Conservation (phyloP, 2,113 vertebrate genomes). For the Emydocephalus ijimae region DNA sequence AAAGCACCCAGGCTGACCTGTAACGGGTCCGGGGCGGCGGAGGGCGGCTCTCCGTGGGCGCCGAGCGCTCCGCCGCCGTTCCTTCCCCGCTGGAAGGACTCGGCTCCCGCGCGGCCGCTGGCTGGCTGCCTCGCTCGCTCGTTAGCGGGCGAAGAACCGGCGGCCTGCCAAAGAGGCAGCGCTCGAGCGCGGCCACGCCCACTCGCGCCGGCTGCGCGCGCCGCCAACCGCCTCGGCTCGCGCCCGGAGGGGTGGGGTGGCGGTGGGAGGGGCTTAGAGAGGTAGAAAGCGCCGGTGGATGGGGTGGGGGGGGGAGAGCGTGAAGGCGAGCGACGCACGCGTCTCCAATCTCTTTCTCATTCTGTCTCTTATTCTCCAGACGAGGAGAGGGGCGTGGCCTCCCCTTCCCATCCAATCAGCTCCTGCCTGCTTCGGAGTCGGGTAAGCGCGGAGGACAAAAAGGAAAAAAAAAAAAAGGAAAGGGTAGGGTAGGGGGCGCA, state of each 20-base stretch:
- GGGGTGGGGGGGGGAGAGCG: not conserved
- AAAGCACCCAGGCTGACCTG: not conserved
- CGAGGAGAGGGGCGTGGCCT: not conserved
- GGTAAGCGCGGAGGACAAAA: not conserved
- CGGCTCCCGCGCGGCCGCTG: not conserved
- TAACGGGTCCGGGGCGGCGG: not conserved
- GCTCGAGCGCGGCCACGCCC: slow-evolving; percentile 1
- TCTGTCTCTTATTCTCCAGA: not conserved
- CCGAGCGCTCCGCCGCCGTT: not conserved
- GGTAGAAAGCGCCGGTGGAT: too few relatives aligned
- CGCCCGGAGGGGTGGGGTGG: not conserved
- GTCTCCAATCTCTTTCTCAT: not conserved
- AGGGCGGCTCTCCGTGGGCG: not conserved
- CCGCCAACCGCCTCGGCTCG: not conserved
- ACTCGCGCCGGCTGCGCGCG: not conserved
- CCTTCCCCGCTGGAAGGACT: not conserved
- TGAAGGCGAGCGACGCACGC: not conserved
- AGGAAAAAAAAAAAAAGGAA: not conserved
- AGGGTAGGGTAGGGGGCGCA: not conserved
- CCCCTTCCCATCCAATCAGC: not conserved
- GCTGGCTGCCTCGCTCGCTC: not conserved
- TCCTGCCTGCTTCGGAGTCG: not conserved
- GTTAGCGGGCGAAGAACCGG: accelerated
- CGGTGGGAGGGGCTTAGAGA: not conserved
- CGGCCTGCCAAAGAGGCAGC: not conserved